Percentiles rank a stretch among this genome's conserved stretches.
Evolutionary conservation across 2,797 vertebrate genomes (phyloP).

Genomic region (Halcyon leucocephala): DNA sequence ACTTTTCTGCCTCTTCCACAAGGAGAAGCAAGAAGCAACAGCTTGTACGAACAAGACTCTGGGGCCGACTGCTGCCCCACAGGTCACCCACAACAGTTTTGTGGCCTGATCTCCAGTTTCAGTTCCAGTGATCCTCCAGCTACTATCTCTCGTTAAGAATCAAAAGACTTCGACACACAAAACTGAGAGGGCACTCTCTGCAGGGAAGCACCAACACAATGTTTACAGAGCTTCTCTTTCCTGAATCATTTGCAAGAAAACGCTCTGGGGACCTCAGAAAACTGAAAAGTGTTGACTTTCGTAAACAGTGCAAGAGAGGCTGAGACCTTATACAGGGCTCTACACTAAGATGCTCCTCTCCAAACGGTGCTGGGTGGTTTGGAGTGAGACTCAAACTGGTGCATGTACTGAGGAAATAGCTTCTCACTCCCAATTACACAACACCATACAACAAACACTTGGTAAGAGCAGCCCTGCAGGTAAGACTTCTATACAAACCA

Average conservation of each 20-base stretch:
- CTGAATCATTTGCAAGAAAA: background rate
- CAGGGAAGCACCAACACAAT: background rate
- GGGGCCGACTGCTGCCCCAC: background rate
- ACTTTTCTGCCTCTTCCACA: background rate
- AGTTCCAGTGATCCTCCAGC: background rate
- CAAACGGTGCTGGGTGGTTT: fast-evolving
- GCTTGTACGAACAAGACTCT: background rate
- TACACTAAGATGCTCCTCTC: background rate
- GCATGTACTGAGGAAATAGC: background rate
- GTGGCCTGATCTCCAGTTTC: background rate
- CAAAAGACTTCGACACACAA: background rate
- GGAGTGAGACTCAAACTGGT: background rate
- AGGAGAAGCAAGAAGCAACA: background rate
- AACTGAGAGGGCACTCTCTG: background rate
- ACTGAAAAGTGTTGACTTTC: fast-evolving
- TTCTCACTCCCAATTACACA: background rate
- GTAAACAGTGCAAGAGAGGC: background rate
- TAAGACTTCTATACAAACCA: background rate
- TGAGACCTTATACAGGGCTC: background rate
- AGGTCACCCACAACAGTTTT: background rate
- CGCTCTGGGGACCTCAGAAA: background rate
- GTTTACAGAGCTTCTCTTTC: background rate
- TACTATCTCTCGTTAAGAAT: background rate
- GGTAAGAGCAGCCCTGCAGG: background rate
- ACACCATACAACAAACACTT: background rate